Base-by-base conservation (phyloP, 1,140 invertebrate species). In the Mamestra configurata region DNA sequence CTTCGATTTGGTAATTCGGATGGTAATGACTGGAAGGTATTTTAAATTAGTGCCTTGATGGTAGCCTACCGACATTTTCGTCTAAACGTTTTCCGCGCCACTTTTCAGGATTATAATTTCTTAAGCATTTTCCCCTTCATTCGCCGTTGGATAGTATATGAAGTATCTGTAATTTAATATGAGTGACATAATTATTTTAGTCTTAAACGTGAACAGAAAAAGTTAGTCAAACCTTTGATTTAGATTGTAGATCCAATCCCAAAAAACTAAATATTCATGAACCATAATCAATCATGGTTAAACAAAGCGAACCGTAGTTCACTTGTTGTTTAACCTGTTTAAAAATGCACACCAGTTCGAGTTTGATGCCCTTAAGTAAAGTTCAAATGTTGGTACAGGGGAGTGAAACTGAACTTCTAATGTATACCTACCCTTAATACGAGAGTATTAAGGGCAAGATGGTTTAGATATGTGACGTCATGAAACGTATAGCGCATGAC, bases 321-420 rank as follows among this genome's bases (percentile, higher is more conserved):
- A 35, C 57, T 80, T 75, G 59, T 79, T 72, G 71, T 80, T 79
- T 66, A 81, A 51, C 24, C 66, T 71, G 61, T 51, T 71, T 71
- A 71, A 71, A 71, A 71, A 71, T 71, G 71, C 49, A 75, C 35
- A 40, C 27, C 64, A 22, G 37, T 20, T 43, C 37, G 64, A 68
- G 35, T 80, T 59, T 64, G 86, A 80, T 84, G 83, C 81, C 82
- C 83, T 87, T 89, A 88, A 88, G 86, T 87, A 89, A 90, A 89
- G 88, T 89, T 90, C 88, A 92, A 90, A 92, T 90, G 89, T 91
- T 91, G 84, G 86, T 89, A 91, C 88, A 90, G 83, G 88, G 87
- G 85, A 90, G 91, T 92, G 87, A 92, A 93, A 93, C 90, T 90
- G 80, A 82, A 88, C 86, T 91, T 89, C 79, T 90, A 92, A 92